Evolutionary conservation across 2,888 invertebrate genomes (phyloP), one percentile per base, ranked within the genome.

Genomic region (Abrostola triplasia): DNA sequence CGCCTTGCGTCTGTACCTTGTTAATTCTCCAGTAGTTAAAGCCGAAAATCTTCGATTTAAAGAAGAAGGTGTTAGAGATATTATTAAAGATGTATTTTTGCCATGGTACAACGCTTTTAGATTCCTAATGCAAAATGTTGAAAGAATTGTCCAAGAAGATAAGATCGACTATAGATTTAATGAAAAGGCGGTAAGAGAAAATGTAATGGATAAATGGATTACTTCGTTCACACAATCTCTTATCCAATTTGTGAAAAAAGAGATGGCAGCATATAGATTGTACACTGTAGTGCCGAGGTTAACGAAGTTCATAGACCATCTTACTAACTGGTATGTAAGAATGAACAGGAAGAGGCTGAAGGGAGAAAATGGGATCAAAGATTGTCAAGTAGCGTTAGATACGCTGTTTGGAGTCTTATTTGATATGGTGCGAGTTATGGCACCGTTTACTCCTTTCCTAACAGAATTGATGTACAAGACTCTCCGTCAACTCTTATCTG

Each of bases 291-390:
- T 99, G 9, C 99, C 99, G 0, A 95, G 97, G 59, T 94, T 99
- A 48, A 97, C 99, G 0, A 98, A 99, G 88, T 99, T 98, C 90
- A 98, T 99, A 76, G 99, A 99, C 86, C 98, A 99, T 86, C 95
- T 99, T 5, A 99, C 99, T 37, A 99, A 99, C 90, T 99, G 99
- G 99, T 99, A 99, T 89, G 99, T 99, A 38, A 95, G 99, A 71
- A 97, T 99, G 96, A 99, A 99, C 90, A 96, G 99, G 62, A 97
- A 97, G 81, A 96, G 99, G 57, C 96, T 99, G 67, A 99, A 99
- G 95, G 99, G 99, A 47, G 99, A 99, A 85, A 95, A 95, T 73
- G 98, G 98, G 0, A 87, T 95, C 4, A 95, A 96, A 38, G 99
- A 99, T 84, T 98, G 98, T 84, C 95, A 96, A 67, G 95, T 96